phyloP scores from a whole-genome alignment of 2,113 vertebrate species.

The Stegostoma tigrinum region DNA sequence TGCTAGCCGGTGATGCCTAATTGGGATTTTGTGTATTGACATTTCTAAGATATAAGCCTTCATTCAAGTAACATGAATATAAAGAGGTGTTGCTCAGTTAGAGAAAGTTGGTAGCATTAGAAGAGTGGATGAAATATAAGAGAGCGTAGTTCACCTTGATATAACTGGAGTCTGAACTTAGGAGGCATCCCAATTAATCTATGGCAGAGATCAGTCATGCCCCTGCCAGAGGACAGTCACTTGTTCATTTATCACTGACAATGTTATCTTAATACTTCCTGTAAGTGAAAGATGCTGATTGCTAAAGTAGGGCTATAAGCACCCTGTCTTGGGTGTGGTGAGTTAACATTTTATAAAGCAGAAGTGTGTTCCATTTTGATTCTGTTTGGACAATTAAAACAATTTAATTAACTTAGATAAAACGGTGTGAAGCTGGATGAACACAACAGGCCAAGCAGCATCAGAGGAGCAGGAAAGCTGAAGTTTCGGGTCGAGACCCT shows the following conservation, averaged over 20 bases:
- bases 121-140: not conserved
- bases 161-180: not conserved
- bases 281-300: not conserved
- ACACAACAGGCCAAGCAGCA: too few relatives aligned
- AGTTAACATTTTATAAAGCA: not conserved
- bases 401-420: not conserved
- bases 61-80: not conserved
- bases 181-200: not conserved
- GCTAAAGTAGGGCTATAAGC: not conserved
- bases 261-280: not conserved
- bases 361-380: not conserved
- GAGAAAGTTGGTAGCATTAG: not conserved
- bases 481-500: too few relatives aligned
- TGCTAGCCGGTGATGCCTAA: not conserved
- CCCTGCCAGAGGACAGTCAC: not conserved
- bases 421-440: too few relatives aligned
- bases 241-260: not conserved
- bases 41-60: not conserved
- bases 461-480: too few relatives aligned
- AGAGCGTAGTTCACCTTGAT: not conserved
- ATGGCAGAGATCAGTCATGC: not conserved
- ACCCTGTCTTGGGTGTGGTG: not conserved
- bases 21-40: not conserved
- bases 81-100: not conserved
- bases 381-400: too few relatives aligned